Percentiles rank a stretch among this genome's conserved stretches.
These are phyloP conservation scores for Dendrolimus kikuchii DNA, from an alignment of 1,140 invertebrate genomes.

Conservation along the genomic window DNA sequence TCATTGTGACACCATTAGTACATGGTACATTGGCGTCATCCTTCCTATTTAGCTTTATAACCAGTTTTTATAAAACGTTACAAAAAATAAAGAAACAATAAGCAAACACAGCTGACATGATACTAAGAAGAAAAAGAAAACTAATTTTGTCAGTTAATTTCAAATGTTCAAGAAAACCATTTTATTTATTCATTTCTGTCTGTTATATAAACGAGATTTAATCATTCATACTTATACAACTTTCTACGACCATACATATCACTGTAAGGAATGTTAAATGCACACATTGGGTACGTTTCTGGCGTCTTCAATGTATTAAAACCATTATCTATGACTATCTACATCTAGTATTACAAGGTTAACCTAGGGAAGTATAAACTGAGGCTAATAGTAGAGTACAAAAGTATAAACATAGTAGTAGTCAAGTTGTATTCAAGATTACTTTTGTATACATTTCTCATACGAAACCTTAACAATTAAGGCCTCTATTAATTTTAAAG, in stretches of 20 bases:
- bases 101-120: no score
- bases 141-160: no score
- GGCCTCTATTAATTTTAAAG: slow-evolving; percentile 9
- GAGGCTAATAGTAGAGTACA: slow-evolving; percentile 13
- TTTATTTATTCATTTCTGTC: no score
- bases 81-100: no score
- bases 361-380: neutral
- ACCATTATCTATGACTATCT: slow-evolving; percentile 25
- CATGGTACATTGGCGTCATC: no score
- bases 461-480: neutral
- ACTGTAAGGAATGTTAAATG: slow-evolving; percentile 4
- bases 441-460: slow-evolving; percentile 1
- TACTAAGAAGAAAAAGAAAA: no score
- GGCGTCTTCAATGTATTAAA: slow-evolving; percentile 45
- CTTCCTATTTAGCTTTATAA: no score
- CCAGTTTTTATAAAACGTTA: no score
- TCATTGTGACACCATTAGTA: no score
- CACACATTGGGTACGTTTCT: slow-evolving; percentile 50
- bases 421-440: slow-evolving; percentile 15
- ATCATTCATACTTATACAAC: neutral
- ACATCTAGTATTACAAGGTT: slow-evolving; percentile 18
- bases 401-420: slow-evolving; percentile 16
- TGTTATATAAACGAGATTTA: no score
- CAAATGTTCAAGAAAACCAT: no score
- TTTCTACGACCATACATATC: slow-evolving; percentile 8